phyloP scores from a whole-genome alignment of 2,113 vertebrate species.

The Pelobates fuscus region DNA sequence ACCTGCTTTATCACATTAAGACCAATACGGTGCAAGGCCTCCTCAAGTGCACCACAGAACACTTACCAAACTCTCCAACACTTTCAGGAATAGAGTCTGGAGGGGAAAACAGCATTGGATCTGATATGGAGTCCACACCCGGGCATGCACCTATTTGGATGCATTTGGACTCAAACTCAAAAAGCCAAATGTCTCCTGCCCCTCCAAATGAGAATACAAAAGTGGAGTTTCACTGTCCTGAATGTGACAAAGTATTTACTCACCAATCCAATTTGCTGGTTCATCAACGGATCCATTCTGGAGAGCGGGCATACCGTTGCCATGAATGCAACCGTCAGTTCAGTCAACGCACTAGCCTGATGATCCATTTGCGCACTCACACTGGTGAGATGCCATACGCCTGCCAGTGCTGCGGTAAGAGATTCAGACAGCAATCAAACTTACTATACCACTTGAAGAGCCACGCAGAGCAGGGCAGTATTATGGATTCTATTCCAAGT shows the following conservation, averaged over 20 bases:
- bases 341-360: constrained; percentile 45
- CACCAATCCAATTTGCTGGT: constrained; percentile 45
- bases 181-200: neutral
- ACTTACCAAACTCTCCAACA: constrained; percentile 12
- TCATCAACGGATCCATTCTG: constrained; percentile 43
- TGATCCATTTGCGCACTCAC: constrained; percentile 35
- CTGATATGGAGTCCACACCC: constrained; percentile 11
- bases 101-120: constrained; percentile 8
- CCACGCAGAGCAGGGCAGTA: constrained; percentile 16
- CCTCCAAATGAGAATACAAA: constrained; percentile 5
- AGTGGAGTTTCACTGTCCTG: constrained; percentile 34
- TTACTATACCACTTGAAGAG: constrained; percentile 53
- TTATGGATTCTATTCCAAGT: constrained; percentile 11
- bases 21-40: constrained; percentile 54
- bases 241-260: constrained; percentile 39
- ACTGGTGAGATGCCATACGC: constrained; percentile 55
- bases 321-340: constrained; percentile 45
- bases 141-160: constrained; percentile 21
- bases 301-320: constrained; percentile 44
- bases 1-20: constrained; percentile 54
- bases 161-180: constrained; percentile 24
- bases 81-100: constrained; percentile 15
- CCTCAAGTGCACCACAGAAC: constrained; percentile 37
- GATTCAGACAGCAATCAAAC: constrained; percentile 59
- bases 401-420: constrained; percentile 56